A percentile compares a stretch with the other conserved stretches of the same genome.
phyloP scores from a whole-genome alignment of 2,888 invertebrate species.

The Teinopalpus imperialis region DNA sequence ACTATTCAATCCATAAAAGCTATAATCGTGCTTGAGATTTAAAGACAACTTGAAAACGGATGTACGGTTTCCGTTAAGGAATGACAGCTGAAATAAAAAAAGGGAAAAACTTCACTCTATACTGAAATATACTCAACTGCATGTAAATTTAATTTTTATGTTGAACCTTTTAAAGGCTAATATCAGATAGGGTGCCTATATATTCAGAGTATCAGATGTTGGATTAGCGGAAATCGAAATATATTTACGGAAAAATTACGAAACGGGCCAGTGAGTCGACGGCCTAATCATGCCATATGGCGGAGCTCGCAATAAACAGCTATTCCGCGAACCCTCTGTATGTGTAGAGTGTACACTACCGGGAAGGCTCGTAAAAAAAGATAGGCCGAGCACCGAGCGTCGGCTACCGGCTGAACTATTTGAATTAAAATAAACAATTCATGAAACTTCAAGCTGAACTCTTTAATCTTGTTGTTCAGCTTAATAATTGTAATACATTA shows the following conservation, averaged over 20 bases:
- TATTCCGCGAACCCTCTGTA: slow-evolving; percentile 47
- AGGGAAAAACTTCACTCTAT: background rate
- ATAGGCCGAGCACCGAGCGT: slow-evolving; percentile 11
- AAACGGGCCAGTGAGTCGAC: slow-evolving; percentile 32
- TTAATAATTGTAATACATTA: no score
- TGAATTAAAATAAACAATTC: slow-evolving; percentile 29
- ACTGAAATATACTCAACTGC: background rate
- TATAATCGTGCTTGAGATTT: no score
- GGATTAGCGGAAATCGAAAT: slow-evolving; percentile 27
- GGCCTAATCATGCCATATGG: slow-evolving; percentile 36
- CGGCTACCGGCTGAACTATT: slow-evolving; percentile 31
- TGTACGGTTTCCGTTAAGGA: no score
- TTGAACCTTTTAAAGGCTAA: slow-evolving; percentile 19
- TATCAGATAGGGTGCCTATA: no score
- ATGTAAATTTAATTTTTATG: slow-evolving; percentile 26
- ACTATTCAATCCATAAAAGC: no score
- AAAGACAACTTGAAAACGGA: no score
- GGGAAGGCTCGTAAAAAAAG: slow-evolving; percentile 46
- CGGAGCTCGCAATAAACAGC: slow-evolving; percentile 47
- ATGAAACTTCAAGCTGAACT: slow-evolving; percentile 12
- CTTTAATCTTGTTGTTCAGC: no score
- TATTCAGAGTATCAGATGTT: slow-evolving; percentile 1
- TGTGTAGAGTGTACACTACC: slow-evolving; percentile 39
- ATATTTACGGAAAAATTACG: slow-evolving; percentile 36
- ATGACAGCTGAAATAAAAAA: no score